Evolutionary conservation across 2,888 invertebrate species (phyloP).

Genomic region (Megamerina dolium): DNA sequence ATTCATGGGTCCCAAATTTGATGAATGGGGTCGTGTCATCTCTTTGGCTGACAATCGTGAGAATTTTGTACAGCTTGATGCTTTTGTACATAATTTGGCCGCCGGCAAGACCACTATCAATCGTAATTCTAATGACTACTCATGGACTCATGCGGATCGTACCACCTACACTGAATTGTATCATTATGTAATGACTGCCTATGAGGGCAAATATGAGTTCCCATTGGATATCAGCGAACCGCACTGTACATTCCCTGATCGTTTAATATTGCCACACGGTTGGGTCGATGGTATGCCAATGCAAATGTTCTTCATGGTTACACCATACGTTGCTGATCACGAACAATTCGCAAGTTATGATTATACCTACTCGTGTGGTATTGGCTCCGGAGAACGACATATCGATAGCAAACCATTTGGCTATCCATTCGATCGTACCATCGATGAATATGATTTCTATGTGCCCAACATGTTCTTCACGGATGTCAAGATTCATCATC

Average conservation of each 20-base stretch:
- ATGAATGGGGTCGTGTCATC: constrained; percentile 50
- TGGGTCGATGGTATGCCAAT: constrained; percentile 56
- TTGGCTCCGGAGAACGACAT: constrained; percentile 51
- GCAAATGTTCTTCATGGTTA: constrained; percentile 55
- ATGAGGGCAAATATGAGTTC: constrained; percentile 48
- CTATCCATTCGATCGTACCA: constrained; percentile 66
- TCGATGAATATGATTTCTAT: constrained; percentile 53
- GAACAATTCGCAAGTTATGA: constrained; percentile 48
- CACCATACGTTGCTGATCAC: constrained; percentile 43
- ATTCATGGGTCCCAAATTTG: constrained; percentile 65
- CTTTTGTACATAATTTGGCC: constrained; percentile 55
- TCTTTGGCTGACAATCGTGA: constrained; percentile 55
- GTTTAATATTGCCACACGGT: constrained; percentile 60
- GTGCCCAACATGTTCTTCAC: constrained; percentile 58
- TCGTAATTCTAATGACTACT: constrained; percentile 29
- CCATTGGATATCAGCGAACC: constrained; percentile 48
- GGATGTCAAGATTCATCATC: constrained; percentile 48
- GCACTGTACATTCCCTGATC: constrained; percentile 56
- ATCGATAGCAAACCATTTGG: constrained; percentile 60
- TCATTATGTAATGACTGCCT: constrained; percentile 49
- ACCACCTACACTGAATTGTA: constrained; percentile 46
- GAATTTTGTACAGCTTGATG: constrained; percentile 60
- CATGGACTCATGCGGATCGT: constrained; percentile 54
- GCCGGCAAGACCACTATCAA: constrained; percentile 49
- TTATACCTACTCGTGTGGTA: constrained; percentile 49